Base-by-base conservation (phyloP, 2,113 vertebrate species). In the Anoplopoma fimbria region DNA sequence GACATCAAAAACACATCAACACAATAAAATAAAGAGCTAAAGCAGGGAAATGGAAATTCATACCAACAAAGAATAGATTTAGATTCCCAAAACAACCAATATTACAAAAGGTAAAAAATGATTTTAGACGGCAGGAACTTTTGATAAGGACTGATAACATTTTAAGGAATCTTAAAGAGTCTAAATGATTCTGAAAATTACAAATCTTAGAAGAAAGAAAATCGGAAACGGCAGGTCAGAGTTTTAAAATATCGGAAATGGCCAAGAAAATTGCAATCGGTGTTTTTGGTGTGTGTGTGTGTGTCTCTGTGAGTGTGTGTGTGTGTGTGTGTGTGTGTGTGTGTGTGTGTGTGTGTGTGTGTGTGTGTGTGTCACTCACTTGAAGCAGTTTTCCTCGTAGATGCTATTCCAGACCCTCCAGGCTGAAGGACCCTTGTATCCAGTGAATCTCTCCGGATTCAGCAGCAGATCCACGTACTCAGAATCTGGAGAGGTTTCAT, bases 381-480 rank as follows among this genome's bases (percentile, higher is more conserved):
- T 99, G 96, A 99, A 99, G 92, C 98, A 99, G 95, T 99, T 99
- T 88, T 99, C 98, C 92, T 99, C 98, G 0, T 99, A 99, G 94
- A 99, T 99, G 95, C 97, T 98, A 93, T 99, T 99, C 98, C 98
- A 99, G 45, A 99, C 97, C 86, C 98, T 96, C 97, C 97, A 99
- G 1, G 98, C 97, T 19, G 97, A 97, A 23, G 97, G 89, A 7
- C 98, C 98, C 70, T 98, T 98, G 75, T 99, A 99, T 63, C 98
- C 98, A 0, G 98, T 99, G 93, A 95, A 99, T 0, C 97, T 94
- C 69, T 99, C 98, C 0, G 97, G 97, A 87, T 99, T 99, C 83
- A 99, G 91, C 89, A 96, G 90, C 84, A 99, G 96, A 80, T 99
- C 97, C 78, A 99, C 98, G 12, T 99, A 99, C 63, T 98, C 97